Evolutionary conservation across 2,797 vertebrate genomes (phyloP), one percentile per base, ranked within the genome.

Genomic region (Oryzias sinensis): DNA sequence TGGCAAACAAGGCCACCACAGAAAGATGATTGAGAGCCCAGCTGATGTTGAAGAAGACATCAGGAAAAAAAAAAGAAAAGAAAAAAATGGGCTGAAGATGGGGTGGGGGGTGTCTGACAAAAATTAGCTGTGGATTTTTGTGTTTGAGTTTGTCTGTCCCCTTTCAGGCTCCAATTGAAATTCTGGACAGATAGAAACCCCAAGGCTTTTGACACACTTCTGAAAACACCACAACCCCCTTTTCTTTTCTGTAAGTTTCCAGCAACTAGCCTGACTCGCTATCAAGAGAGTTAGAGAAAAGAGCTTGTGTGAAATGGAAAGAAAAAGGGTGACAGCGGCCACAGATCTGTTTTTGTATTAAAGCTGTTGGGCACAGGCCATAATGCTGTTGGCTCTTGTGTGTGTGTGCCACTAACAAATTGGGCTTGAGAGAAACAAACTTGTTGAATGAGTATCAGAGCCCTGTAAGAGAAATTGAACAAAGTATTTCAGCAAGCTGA

Each of bases 201-300:
- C 89, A 87, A 92, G 90, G 93, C 91, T 95, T 96, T 94, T 93
- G 92, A 95, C 92, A 94, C 86, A 94, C 89, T 94, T 95, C 93
- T 86, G 92, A 93, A 91, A 96, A 93, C 92, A 89, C 87, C 91
- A 93, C 87, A 90, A 89, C 88, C 81, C 87, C 88, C 85, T 83
- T 86, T 90, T 88, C 89, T 89, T 87, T 89, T 88, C 87, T 91
- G 87, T 81, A 87, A 91, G 80, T 93, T 93, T 93, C 92, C 77
- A 90, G 92, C 90, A 89, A 90, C 76, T 69, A 77, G 83, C 82
- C 76, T 89, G 92, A 91, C 85, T 91, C 92, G 86, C 85, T 87
- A 93, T 91, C 77, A 11, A 59, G 73, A 73, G 75, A 65, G 58
- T 60, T 47, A 48, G 47, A 29, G 56, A 70, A 56, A 37, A 18